Conservation (phyloP, 2,888 invertebrate species). For the Myopa testacea region DNA sequence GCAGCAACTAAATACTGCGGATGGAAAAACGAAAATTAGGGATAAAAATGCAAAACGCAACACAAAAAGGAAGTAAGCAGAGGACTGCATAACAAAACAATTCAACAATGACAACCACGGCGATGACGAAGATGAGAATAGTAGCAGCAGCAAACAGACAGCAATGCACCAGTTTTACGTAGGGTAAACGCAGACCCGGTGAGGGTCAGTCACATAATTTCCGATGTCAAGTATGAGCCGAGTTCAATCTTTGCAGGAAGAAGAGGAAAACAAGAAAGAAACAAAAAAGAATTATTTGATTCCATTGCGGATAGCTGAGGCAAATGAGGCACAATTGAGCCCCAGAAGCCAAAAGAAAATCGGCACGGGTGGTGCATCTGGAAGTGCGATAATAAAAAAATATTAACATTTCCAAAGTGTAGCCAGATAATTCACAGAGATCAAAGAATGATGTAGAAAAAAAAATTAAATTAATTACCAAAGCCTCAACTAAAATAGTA, state of each 20-base stretch:
- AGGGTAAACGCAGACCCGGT: conserved; percentile 13
- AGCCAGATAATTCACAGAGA: no score
- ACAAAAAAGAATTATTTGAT: conserved; percentile 24
- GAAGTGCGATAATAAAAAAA: no score
- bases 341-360: no score
- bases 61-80: background rate
- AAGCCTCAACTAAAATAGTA: no score
- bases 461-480: no score
- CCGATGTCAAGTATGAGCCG: conserved; percentile 8
- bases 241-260: background rate
- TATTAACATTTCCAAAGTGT: no score
- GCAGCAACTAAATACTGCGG: conserved; percentile 31
- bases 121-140: conserved; percentile 5
- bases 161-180: conserved; percentile 63
- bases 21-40: background rate
- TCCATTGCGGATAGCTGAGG: conserved; percentile 23
- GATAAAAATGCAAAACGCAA: background rate
- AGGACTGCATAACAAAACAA: conserved; percentile 23
- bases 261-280: conserved; percentile 5
- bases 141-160: conserved; percentile 49
- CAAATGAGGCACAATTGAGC: no score
- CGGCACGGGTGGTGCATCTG: no score
- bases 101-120: conserved; percentile 18
- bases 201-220: conserved; percentile 3
- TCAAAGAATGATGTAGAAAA: no score